Percentiles rank a stretch among this genome's conserved stretches.
phyloP scores from a whole-genome alignment of 2,888 invertebrate species.

The Amiota minor region DNA sequence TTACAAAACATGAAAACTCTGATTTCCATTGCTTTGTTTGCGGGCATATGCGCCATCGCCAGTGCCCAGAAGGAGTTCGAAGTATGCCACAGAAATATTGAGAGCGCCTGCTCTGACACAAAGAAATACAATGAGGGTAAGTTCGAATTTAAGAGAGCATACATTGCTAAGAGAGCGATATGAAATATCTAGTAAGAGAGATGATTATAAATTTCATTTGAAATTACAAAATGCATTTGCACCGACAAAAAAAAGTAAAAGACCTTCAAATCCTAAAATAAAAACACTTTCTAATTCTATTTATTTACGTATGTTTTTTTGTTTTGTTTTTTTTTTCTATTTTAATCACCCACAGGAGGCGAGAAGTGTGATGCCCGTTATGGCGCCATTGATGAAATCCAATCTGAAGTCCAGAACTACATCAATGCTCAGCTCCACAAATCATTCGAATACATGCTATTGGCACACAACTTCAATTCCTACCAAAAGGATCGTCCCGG shows the following conservation, averaged over 20 bases:
- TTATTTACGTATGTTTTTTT: conserved; percentile 19
- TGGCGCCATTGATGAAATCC: conserved; percentile 62
- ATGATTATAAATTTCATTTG: background rate
- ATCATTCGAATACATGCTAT: conserved; percentile 84
- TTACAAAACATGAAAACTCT: conserved; percentile 75
- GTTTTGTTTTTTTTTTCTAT: conserved; percentile 18
- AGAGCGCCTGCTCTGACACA: conserved; percentile 73
- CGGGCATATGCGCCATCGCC: conserved; percentile 72
- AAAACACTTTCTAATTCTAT: background rate
- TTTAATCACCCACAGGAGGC: background rate
- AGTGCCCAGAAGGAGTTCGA: conserved; percentile 73
- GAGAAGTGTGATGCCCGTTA: conserved; percentile 59
- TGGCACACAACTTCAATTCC: conserved; percentile 84
- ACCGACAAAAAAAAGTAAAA: background rate
- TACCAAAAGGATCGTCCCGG: conserved; percentile 84
- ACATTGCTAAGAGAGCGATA: background rate
- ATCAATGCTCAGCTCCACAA: conserved; percentile 79
- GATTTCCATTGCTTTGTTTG: conserved; percentile 74
- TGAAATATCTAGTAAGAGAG: background rate
- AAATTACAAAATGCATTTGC: conserved; percentile 1
- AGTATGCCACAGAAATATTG: conserved; percentile 78
- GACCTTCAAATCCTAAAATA: background rate
- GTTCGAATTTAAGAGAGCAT: conserved; percentile 42
- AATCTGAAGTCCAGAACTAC: conserved; percentile 64
- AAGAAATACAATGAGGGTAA: conserved; percentile 44